Percentiles rank a stretch among this genome's conserved stretches.
phyloP scores from a whole-genome alignment of 2,113 vertebrate genomes.

The Zootoca vivipara region DNA sequence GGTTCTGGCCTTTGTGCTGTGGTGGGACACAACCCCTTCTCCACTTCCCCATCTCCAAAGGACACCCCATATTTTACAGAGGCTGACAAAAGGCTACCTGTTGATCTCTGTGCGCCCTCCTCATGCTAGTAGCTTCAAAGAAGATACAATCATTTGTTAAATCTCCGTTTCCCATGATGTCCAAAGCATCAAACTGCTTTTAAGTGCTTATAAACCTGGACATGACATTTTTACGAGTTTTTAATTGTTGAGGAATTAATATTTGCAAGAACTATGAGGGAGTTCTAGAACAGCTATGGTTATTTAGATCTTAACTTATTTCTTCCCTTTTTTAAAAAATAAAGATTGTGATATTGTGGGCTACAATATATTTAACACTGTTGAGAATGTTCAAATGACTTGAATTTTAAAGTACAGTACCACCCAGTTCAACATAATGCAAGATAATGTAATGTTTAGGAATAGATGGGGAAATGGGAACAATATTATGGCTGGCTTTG shows the following conservation, averaged over 20 bases:
- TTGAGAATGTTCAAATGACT: background rate
- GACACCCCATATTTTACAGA: background rate
- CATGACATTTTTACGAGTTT: background rate
- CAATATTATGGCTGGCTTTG: slow-evolving; percentile 12
- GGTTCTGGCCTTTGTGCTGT: no score
- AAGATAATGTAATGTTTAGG: background rate
- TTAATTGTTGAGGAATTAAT: background rate
- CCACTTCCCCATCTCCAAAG: no score
- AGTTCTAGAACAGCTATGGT: background rate
- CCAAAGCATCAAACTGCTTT: background rate
- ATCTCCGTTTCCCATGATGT: no score
- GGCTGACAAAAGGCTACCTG: background rate
- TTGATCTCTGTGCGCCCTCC: background rate
- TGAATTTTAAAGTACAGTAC: background rate
- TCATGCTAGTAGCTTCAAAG: background rate
- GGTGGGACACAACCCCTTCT: no score
- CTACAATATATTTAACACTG: background rate
- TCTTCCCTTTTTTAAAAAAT: background rate
- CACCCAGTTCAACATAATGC: background rate
- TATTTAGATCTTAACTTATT: background rate
- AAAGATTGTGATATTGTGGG: background rate
- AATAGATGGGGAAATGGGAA: background rate
- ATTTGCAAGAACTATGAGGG: background rate
- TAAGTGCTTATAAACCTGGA: background rate
- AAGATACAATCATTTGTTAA: background rate